Evolutionary conservation across 1,140 invertebrate species (phyloP).

Genomic region (Phymastichus coffea): DNA sequence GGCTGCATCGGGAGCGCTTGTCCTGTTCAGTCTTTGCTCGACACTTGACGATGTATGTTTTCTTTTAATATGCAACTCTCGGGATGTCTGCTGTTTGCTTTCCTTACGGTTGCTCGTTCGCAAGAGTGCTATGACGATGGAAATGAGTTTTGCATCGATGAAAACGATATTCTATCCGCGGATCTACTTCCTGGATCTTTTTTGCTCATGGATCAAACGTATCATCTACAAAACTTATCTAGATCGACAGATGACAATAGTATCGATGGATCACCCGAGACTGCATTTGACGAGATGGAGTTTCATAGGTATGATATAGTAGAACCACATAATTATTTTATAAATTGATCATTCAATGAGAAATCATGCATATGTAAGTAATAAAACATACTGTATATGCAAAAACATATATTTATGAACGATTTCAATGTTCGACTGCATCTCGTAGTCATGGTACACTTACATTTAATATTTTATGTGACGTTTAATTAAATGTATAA

Average conservation of each 20-base stretch:
- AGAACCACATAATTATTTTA: neutral
- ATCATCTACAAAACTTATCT: neutral
- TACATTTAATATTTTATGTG: too few relatives aligned
- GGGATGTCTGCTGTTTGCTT: too few relatives aligned
- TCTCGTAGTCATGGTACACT: too few relatives aligned
- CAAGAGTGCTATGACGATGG: slow-evolving; percentile 51
- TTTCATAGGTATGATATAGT: slow-evolving; percentile 69
- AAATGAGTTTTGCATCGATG: slow-evolving; percentile 56
- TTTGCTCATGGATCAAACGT: slow-evolving; percentile 47
- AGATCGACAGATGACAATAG: neutral
- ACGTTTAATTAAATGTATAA: too few relatives aligned
- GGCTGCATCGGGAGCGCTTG: neutral
- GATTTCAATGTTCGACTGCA: too few relatives aligned
- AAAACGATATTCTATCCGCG: slow-evolving; percentile 63
- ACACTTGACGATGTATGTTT: too few relatives aligned
- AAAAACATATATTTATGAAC: too few relatives aligned
- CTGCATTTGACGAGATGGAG: slow-evolving; percentile 61
- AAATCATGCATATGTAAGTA: too few relatives aligned
- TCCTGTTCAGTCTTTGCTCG: neutral
- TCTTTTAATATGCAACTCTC: too few relatives aligned
- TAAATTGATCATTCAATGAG: too few relatives aligned
- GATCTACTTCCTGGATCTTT: slow-evolving; percentile 64
- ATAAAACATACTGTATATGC: too few relatives aligned
- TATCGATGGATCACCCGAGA: slow-evolving; percentile 58
- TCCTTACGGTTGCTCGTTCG: neutral